A percentile compares a stretch with the other conserved stretches of the same genome.
These are phyloP conservation scores for Lasius platythorax DNA, from an alignment of 2,888 invertebrate species.

Conservation along the genomic window DNA sequence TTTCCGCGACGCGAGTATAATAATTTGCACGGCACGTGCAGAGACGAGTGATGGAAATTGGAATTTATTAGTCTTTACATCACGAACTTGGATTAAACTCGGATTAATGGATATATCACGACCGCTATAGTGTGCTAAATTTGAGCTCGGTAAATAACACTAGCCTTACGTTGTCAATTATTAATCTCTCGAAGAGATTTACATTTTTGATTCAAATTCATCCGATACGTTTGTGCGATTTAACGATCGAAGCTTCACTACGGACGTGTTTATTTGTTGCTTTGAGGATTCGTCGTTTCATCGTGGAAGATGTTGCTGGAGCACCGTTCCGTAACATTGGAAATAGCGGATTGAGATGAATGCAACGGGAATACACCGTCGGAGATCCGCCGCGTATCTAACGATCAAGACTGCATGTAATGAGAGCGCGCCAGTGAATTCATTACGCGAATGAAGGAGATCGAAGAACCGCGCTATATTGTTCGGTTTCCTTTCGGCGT, in stretches of 20 bases:
- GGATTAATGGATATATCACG: background rate
- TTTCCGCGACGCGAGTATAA: constrained; percentile 23
- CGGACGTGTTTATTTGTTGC: background rate
- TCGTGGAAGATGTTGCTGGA: background rate
- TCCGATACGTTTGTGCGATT: constrained; percentile 1
- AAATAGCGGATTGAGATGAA: constrained; percentile 22
- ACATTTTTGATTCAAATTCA: background rate
- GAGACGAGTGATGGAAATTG: constrained; percentile 21
- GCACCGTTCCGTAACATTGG: background rate
- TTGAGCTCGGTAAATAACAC: background rate
- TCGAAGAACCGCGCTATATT: constrained; percentile 35
- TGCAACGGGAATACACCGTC: background rate
- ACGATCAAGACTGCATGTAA: constrained; percentile 27
- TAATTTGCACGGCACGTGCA: constrained; percentile 25
- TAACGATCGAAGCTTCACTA: background rate
- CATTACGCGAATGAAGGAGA: constrained; percentile 26
- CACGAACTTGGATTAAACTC: background rate
- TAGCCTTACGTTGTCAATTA: background rate
- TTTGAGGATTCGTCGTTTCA: background rate
- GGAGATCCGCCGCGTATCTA: background rate
- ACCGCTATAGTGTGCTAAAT: background rate
- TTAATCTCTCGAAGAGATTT: background rate
- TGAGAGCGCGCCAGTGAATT: constrained; percentile 34
- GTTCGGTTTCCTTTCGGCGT: constrained; percentile 37
- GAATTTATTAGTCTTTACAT: constrained; percentile 14